phyloP scores from a whole-genome alignment of 2,888 invertebrate genomes.

The Trimorus sp. region DNA sequence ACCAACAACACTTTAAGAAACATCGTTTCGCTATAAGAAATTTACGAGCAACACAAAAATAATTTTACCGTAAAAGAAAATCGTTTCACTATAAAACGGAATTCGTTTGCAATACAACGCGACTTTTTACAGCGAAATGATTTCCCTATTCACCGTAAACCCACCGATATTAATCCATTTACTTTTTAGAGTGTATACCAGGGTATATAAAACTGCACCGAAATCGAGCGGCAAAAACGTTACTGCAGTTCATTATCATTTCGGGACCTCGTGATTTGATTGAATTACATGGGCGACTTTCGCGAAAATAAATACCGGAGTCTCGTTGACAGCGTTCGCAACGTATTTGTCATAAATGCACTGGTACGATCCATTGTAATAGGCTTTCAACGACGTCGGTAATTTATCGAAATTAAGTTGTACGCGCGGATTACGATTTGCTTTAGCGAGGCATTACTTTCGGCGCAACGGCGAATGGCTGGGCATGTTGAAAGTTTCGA shows the following conservation, averaged over 20 bases:
- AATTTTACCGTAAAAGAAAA: no score
- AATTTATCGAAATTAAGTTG: conserved; percentile 27
- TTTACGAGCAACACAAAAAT: no score
- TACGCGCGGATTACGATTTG: conserved; percentile 19
- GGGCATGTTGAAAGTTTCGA: conserved; percentile 17
- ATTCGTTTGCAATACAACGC: no score
- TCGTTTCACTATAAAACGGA: no score
- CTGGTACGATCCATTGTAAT: background rate
- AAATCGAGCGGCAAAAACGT: no score
- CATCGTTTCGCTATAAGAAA: no score
- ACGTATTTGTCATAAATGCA: conserved; percentile 16
- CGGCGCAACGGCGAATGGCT: background rate
- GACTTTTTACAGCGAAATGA: no score
- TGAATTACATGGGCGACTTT: conserved; percentile 21
- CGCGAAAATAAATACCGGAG: conserved; percentile 8
- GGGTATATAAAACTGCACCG: no score
- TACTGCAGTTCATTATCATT: conserved; percentile 18
- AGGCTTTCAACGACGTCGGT: conserved; percentile 15
- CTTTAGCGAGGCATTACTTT: conserved; percentile 7
- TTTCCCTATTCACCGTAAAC: no score
- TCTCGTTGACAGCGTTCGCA: conserved; percentile 4
- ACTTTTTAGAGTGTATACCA: no score
- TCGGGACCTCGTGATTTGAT: conserved; percentile 17
- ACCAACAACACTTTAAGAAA: no score
- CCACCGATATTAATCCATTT: no score